Evolutionary conservation across 2,797 vertebrate species (phyloP).

Genomic region (Pseudocheirus occidentalis): DNA sequence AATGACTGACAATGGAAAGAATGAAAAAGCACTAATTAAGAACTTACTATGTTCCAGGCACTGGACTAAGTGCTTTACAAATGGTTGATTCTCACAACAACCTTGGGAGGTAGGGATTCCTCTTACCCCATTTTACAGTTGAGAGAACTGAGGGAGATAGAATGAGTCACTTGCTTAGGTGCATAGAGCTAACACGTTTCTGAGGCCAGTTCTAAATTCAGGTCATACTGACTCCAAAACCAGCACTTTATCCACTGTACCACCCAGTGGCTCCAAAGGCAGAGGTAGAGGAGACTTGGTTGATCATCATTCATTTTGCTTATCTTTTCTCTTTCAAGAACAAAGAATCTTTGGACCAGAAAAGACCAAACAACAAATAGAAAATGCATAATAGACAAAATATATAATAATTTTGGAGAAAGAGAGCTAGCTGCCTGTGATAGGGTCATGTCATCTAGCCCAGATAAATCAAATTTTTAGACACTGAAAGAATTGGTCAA

Average conservation of each 20-base stretch:
- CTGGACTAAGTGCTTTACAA: background rate
- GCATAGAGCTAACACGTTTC: background rate
- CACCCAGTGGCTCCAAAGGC: background rate
- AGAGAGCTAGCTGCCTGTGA: background rate
- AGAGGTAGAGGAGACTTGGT: background rate
- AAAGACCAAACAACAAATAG: background rate
- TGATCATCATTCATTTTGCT: background rate
- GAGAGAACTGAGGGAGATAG: background rate
- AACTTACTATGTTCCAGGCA: background rate
- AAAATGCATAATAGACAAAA: background rate
- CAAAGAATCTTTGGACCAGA: background rate
- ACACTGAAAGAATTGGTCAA: background rate
- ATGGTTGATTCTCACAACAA: background rate
- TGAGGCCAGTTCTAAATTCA: background rate
- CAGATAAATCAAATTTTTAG: background rate
- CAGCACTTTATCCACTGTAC: background rate
- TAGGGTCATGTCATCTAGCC: background rate
- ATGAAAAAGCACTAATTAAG: background rate
- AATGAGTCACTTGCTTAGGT: background rate
- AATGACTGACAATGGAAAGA: background rate
- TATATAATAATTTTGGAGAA: background rate
- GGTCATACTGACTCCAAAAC: background rate
- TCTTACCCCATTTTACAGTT: background rate
- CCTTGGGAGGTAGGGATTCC: background rate
- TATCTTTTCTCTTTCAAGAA: background rate